A percentile compares a stretch with the other conserved stretches of the same genome.
phyloP scores from a whole-genome alignment of 2,797 vertebrate species.

The Morus bassanus region DNA sequence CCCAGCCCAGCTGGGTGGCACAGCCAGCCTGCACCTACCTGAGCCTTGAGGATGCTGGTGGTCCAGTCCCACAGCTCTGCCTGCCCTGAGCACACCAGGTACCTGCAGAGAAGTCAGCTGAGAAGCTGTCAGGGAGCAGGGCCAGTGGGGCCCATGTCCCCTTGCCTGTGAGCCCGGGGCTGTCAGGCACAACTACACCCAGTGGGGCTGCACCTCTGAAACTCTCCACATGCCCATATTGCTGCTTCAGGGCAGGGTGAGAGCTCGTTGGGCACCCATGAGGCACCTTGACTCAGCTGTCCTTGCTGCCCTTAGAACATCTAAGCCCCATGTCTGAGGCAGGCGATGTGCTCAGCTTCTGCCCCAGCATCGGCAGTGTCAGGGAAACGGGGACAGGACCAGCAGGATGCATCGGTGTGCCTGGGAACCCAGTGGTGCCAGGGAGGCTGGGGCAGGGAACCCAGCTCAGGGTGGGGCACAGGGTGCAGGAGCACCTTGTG shows the following conservation, averaged over 20 bases:
- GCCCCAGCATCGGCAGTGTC: not conserved
- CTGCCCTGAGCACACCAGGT: slow-evolving; percentile 84
- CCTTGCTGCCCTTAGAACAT: not conserved
- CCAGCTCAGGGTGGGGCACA: not conserved
- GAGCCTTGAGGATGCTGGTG: slow-evolving; percentile 90
- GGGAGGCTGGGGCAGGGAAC: not conserved
- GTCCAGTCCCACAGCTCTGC: slow-evolving; percentile 96
- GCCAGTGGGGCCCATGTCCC: fast-evolving
- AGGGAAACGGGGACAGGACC: not conserved
- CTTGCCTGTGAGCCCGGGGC: not conserved
- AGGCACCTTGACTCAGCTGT: not conserved
- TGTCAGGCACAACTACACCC: not conserved
- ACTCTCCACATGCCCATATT: not conserved
- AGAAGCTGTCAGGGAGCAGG: not conserved
- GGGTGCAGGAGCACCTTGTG: not conserved
- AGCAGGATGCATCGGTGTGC: not conserved
- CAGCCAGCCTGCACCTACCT: slow-evolving; percentile 71
- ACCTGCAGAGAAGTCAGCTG: slow-evolving; percentile 73
- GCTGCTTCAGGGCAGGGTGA: not conserved
- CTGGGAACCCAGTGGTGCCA: fast-evolving
- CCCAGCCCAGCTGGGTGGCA: not conserved
- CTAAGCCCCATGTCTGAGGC: not conserved
- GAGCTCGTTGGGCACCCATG: not conserved
- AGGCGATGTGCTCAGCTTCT: not conserved
- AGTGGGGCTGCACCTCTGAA: not conserved